phyloP scores from a whole-genome alignment of 1,140 invertebrate species.

The Euura lappo region DNA sequence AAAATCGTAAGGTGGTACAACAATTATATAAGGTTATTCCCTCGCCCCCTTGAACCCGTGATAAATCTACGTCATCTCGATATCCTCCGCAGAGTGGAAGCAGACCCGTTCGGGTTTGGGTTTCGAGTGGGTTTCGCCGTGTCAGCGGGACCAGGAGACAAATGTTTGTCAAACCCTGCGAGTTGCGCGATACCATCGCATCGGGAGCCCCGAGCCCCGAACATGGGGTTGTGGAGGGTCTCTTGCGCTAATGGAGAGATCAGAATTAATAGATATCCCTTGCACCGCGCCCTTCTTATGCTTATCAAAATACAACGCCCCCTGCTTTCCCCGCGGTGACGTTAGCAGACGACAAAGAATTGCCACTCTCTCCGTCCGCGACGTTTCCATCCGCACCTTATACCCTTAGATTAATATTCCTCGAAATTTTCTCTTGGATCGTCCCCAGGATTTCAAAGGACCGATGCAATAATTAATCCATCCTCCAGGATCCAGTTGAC shows the following conservation, averaged over 20 bases:
- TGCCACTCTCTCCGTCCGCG: background rate
- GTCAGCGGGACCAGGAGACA: background rate
- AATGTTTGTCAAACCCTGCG: slow-evolving; percentile 14
- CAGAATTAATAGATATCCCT: slow-evolving; percentile 13
- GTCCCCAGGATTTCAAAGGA: background rate
- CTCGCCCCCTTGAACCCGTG: background rate
- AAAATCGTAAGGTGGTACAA: too few species aligned
- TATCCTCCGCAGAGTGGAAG: background rate
- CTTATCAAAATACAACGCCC: too few species aligned
- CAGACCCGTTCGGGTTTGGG: background rate
- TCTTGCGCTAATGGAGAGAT: slow-evolving; percentile 17
- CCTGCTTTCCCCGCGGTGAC: background rate
- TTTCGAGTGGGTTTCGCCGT: background rate
- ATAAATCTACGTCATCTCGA: slow-evolving; percentile 12
- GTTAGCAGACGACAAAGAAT: slow-evolving; percentile 2
- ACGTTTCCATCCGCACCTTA: too few species aligned
- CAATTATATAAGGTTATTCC: too few species aligned
- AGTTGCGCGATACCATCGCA: slow-evolving; percentile 6
- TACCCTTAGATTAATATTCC: too few species aligned
- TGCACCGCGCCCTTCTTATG: background rate
- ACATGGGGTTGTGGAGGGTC: background rate
- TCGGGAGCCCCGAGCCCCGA: background rate
- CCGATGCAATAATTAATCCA: background rate
- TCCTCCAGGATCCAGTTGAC: background rate
- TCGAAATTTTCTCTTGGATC: too few species aligned